A percentile compares a stretch with the other conserved stretches of the same genome.
Evolutionary conservation across 2,797 vertebrate genomes (phyloP).

Genomic region (Rhabdomys pumilio): DNA sequence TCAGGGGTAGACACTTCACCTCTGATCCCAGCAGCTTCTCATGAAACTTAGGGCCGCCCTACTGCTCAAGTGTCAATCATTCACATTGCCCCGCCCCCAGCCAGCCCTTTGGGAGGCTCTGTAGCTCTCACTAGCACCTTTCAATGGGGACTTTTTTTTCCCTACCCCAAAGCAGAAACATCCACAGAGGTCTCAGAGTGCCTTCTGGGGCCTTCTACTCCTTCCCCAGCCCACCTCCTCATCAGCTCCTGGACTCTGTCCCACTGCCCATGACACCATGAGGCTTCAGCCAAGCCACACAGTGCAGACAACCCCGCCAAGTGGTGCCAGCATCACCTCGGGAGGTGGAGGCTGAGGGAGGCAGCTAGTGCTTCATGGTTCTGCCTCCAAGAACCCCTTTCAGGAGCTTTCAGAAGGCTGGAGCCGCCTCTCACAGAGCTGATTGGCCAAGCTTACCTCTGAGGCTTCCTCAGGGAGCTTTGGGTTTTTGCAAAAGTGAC

Average conservation of each 20-base stretch:
- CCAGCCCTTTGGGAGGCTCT: not conserved
- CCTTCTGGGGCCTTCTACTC: not conserved
- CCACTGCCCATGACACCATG: not conserved
- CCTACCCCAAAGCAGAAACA: no score
- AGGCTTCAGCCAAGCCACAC: not conserved
- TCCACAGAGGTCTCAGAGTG: not conserved
- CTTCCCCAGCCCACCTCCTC: not conserved
- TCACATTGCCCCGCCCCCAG: not conserved
- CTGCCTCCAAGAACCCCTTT: not conserved
- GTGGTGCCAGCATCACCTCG: accelerated
- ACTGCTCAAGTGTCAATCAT: not conserved
- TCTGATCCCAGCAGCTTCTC: not conserved
- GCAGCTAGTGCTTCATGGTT: accelerated
- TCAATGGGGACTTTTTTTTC: not conserved
- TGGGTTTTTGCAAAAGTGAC: not conserved
- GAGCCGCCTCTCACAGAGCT: no score
- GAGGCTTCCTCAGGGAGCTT: not conserved
- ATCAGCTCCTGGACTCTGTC: accelerated
- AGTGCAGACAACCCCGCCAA: no score
- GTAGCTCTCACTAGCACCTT: accelerated
- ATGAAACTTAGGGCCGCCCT: accelerated
- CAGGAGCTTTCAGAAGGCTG: no score
- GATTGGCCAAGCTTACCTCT: not conserved
- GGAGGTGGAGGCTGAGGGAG: not conserved
- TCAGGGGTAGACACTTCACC: not conserved